Evolutionary conservation across 2,113 vertebrate species (phyloP), one percentile per base, ranked within the genome.

Genomic region (Neodontobutis hainanensis): DNA sequence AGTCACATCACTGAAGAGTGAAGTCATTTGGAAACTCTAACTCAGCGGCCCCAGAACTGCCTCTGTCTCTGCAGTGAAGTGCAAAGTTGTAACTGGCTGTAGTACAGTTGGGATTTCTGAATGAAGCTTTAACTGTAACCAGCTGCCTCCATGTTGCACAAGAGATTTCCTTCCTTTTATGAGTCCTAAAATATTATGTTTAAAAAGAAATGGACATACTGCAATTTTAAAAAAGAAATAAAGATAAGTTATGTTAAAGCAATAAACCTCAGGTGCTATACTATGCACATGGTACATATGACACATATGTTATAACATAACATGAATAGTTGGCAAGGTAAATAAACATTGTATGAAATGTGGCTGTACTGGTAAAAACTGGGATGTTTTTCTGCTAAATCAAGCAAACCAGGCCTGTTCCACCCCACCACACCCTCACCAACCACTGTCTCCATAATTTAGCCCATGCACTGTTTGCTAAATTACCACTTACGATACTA

Each of bases 11-110:
- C 61, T 71, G 0, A 40, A 58, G 51, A 32, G 67, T 88, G 85
- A 78, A 71, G 75, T 85, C 85, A 81, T 65, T 40, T 80, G 70
- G 76, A 82, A 86, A 74, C 43, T 47, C 43, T 81, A 86, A 74
- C 43, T 47, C 43, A 48, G 38, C 49, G 81, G 63, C 62, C 61
- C 59, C 9, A 6, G 73, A 74, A 67, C 16, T 5, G 42, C 61
- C 45, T 12, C 68, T 65, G 70, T 65, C 40, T 75, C 53, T n/a
- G 40, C 11, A 9, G 40, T 34, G 11, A 8, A 6, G 0, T 2
- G 2, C 5, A 12, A 49, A 8, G 6, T 35, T 60, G 62, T 60
- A 67, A 66, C 56, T 51, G 55, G 43, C 49, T 38, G 51, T 43
- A 57, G 27, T 16, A 45, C 57, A 15, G 16, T 45, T 27, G 57